Base-by-base conservation (phyloP, 2,113 vertebrate genomes). In the Eublepharis macularius region DNA sequence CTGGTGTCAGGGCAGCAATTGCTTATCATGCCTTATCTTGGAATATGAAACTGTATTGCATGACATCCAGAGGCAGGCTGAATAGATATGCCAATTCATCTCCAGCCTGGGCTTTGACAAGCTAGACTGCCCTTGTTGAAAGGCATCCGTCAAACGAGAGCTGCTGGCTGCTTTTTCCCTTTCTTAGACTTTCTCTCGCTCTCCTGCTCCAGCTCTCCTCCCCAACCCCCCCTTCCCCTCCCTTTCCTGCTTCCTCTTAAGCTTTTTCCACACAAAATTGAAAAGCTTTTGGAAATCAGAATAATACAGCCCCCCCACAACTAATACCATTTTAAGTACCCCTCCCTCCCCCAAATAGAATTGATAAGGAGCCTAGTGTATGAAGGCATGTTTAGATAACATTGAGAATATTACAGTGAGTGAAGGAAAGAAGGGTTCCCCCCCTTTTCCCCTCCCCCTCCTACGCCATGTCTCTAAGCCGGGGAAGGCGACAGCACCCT, bases 121-220 rank as follows among this genome's bases (percentile, higher is more conserved):
- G 98, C 98, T 98, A 98, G 97, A 97, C 98, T 98, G 98, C 98
- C 97, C 97, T 97, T 97, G 97, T 97, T 99, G 98, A 99, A 99
- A 99, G 98, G 97, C 98, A 97, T 98, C 98, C 94, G 96, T 99
- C 98, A 99, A 97, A 97, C 96, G 87, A 92, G 94, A 94, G 92
- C 96, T 94, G 88, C 96, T 84, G 85, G 85, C 94, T 96, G 93
- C 96, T 95, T 95, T 85, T 95, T 94, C 94, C 94, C 92, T 93
- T 93, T 94, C 92, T 96, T 96, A 96, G 86, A 94, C 96, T 97
- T 96, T 96, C 95, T 88, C 92, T 95, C 88, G 87, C 92, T 94
- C 94, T 90, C 13, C 90, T 85, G 77, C 92, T 92, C 91, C 88
- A 87, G 89, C 95, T 95, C 93, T 88, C 91, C 75, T 75, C 91